Percentiles rank a stretch among this genome's conserved stretches.
Evolutionary conservation across 2,113 vertebrate genomes (phyloP).

Genomic region (Leucoraja erinaceus): DNA sequence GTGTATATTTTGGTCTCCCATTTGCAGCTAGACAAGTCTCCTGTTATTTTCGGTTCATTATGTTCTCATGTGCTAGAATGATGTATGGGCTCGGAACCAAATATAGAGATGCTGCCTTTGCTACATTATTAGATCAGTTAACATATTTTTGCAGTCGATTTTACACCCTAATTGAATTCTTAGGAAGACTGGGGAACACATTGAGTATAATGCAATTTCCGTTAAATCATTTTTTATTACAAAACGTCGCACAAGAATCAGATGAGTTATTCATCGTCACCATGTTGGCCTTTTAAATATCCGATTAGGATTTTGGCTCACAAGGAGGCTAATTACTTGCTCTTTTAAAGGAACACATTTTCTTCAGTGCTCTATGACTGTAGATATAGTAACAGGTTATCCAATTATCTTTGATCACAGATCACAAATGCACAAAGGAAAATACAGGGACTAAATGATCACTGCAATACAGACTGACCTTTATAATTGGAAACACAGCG

Average conservation of each 20-base stretch:
- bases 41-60: background rate
- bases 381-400: too few relatives aligned
- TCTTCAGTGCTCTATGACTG: background rate
- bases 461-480: background rate
- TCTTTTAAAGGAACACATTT: slow-evolving; percentile 3
- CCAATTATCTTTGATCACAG: background rate
- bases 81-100: background rate
- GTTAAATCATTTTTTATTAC: background rate
- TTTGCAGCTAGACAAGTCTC: background rate
- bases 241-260: background rate
- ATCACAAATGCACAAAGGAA: background rate
- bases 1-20: background rate
- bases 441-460: background rate
- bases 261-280: background rate
- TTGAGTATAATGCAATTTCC: background rate
- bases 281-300: background rate
- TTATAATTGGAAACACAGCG: background rate
- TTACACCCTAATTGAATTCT: background rate
- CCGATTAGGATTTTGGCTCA: background rate
- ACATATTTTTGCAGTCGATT: background rate
- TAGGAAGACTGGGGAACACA: background rate
- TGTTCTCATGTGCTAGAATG: slow-evolving; percentile 25
- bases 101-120: background rate
- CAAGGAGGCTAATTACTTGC: background rate
- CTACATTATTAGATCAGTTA: background rate